A percentile compares a stretch with the other conserved stretches of the same genome.
Evolutionary conservation across 2,888 invertebrate genomes (phyloP).

Genomic region (Heliconius ismenius): DNA sequence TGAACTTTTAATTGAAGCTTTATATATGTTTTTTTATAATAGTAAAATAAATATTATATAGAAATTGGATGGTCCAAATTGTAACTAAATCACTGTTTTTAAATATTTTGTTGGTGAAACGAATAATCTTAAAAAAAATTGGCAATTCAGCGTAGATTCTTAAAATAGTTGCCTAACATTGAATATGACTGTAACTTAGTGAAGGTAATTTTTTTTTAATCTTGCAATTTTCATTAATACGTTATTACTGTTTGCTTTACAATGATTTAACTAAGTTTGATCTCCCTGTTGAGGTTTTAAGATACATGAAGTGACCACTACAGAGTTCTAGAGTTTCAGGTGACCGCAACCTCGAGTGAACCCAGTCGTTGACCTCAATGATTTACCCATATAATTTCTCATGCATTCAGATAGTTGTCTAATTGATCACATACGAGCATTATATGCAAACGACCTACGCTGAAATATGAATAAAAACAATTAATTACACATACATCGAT

Average conservation of each 20-base stretch:
- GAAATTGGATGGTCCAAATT: too few species aligned
- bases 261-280: constrained; percentile 28
- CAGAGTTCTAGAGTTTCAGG: constrained; percentile 71
- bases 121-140: too few species aligned
- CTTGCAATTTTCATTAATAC: neutral
- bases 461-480: neutral
- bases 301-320: constrained; percentile 59
- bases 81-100: too few species aligned
- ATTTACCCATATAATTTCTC: constrained; percentile 67
- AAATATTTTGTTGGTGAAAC: too few species aligned
- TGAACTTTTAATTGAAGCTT: constrained; percentile 44
- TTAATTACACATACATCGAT: neutral
- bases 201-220: neutral
- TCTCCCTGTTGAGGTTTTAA: constrained; percentile 48
- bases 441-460: neutral
- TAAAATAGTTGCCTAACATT: neutral
- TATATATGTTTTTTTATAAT: constrained; percentile 11
- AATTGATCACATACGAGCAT: neutral
- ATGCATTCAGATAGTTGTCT: constrained; percentile 39
- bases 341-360: constrained; percentile 64
- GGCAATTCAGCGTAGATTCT: too few species aligned
- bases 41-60: neutral
- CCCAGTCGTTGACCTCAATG: constrained; percentile 68
- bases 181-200: neutral
- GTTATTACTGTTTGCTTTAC: neutral